Conservation (phyloP, 2,797 vertebrate species). For the Peromyscus nudipes region DNA sequence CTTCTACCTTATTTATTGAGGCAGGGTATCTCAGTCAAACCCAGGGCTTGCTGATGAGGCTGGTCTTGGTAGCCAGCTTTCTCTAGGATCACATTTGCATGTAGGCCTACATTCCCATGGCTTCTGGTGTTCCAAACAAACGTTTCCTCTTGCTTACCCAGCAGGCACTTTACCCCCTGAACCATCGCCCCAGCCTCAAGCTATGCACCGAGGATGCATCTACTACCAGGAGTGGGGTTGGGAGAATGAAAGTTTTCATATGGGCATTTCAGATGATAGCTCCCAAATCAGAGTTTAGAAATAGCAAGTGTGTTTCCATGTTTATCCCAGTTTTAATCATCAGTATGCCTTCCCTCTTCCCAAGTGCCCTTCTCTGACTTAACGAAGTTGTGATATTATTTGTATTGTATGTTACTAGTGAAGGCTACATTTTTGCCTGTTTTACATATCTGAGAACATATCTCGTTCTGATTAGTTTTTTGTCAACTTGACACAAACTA, state of each 20-base stretch:
- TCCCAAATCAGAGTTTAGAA: not conserved
- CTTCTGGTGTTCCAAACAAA: not conserved
- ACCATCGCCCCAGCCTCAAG: not conserved
- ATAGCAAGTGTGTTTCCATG: not conserved
- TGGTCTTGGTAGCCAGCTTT: not conserved
- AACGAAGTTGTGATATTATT: not conserved
- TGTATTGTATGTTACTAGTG: not conserved
- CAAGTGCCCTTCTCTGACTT: not conserved
- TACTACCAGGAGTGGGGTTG: not conserved
- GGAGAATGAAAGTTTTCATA: not conserved
- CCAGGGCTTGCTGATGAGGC: not conserved
- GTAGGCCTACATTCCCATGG: no score
- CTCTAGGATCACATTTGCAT: not conserved
- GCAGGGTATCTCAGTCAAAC: not conserved
- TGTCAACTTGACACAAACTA: not conserved
- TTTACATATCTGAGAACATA: conserved; percentile 6
- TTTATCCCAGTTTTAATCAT: not conserved
- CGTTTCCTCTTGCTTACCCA: not conserved
- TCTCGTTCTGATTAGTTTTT: not conserved
- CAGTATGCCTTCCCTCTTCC: conserved; percentile 3
- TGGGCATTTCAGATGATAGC: not conserved
- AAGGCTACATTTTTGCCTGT: not conserved
- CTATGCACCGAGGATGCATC: not conserved
- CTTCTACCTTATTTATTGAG: not conserved
- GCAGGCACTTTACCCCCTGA: not conserved